phyloP scores from a whole-genome alignment of 2,113 vertebrate genomes.

The Myocastor coypus region DNA sequence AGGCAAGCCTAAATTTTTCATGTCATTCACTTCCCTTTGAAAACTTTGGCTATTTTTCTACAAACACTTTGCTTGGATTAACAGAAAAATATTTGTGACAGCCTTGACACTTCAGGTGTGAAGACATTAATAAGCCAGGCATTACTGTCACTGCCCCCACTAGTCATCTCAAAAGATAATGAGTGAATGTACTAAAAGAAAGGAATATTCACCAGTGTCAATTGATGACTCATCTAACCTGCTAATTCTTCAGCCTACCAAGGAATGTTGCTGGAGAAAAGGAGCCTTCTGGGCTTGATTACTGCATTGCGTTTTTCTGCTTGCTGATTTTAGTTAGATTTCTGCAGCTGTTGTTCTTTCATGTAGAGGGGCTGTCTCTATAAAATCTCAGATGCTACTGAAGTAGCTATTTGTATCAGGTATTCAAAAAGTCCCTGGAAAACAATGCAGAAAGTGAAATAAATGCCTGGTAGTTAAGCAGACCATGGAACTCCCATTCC shows the following conservation, averaged over 20 bases:
- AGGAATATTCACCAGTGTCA: slow-evolving; percentile 63
- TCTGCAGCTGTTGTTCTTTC: slow-evolving; percentile 54
- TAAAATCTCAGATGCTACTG: slow-evolving; percentile 46
- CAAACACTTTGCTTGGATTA: slow-evolving; percentile 37
- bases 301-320: slow-evolving; percentile 56
- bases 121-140: slow-evolving; percentile 61
- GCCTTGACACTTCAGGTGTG: slow-evolving; percentile 41
- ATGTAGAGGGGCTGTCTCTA: not conserved
- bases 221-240: slow-evolving; percentile 60
- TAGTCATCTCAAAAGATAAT: slow-evolving; percentile 53
- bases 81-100: slow-evolving; percentile 48
- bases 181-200: slow-evolving; percentile 48
- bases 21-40: slow-evolving; percentile 41
- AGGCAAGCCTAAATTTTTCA: slow-evolving; percentile 37
- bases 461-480: not conserved
- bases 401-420: not conserved
- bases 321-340: slow-evolving; percentile 58
- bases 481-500: not conserved
- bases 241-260: slow-evolving; percentile 63
- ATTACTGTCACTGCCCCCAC: slow-evolving; percentile 6
- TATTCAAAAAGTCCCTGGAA: not conserved
- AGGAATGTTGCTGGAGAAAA: slow-evolving; percentile 45
- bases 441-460: slow-evolving; percentile 7
- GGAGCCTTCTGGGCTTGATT: slow-evolving; percentile 37
- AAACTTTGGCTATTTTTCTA: slow-evolving; percentile 52